A percentile compares a stretch with the other conserved stretches of the same genome.
phyloP scores from a whole-genome alignment of 1,140 invertebrate species.

The Bombus pascuorum region DNA sequence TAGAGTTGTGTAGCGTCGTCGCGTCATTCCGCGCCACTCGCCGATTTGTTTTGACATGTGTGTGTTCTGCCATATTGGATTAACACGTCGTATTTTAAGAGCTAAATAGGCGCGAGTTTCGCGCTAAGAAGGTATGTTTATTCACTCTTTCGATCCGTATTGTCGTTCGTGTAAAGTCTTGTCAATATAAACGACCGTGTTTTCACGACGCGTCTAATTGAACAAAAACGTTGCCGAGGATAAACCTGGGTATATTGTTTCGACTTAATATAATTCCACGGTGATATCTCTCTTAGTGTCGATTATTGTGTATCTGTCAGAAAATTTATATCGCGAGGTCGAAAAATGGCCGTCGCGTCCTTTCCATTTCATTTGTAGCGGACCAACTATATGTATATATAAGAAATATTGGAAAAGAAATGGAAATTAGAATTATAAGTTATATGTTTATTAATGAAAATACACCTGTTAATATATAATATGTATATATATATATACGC shows the following conservation, averaged over 20 bases:
- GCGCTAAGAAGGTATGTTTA: constrained; percentile 52
- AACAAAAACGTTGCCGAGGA: background rate
- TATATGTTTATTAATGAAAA: background rate
- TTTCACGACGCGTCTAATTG: background rate
- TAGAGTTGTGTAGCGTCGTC: constrained; percentile 51
- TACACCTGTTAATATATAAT: background rate
- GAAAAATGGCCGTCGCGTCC: constrained; percentile 56
- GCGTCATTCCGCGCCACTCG: constrained; percentile 61
- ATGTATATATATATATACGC: background rate
- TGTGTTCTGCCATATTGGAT: constrained; percentile 76
- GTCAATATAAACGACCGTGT: background rate
- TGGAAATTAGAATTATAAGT: background rate
- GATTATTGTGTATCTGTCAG: background rate
- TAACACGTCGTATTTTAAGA: constrained; percentile 62
- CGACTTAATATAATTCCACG: background rate
- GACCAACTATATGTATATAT: background rate
- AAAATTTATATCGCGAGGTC: background rate
- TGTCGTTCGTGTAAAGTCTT: too few relatives aligned
- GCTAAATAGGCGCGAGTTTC: constrained; percentile 34
- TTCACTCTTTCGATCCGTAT: background rate
- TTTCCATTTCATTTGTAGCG: background rate
- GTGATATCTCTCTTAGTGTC: background rate
- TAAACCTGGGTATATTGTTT: background rate
- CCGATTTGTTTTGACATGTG: constrained; percentile 80
- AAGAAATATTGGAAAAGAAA: background rate